phyloP scores from a whole-genome alignment of 1,140 invertebrate species.

The Drosophila orena region DNA sequence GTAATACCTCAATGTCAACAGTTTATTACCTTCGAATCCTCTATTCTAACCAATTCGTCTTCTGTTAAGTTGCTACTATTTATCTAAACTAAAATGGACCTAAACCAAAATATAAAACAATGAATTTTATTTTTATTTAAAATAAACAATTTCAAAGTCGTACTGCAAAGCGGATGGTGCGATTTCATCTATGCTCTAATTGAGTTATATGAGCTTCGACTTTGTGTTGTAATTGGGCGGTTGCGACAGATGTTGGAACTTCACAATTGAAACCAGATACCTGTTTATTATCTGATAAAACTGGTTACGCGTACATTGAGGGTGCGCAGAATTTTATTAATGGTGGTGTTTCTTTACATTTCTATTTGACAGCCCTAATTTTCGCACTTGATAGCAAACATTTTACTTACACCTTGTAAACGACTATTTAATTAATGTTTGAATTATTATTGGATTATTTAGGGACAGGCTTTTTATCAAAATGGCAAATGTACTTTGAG shows the following conservation, averaged over 20 bases:
- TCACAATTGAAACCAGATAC: constrained; percentile 27
- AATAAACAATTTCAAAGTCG: neutral
- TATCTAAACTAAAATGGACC: no score
- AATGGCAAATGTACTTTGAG: no score
- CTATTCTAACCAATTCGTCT: no score
- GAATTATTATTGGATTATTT: no score
- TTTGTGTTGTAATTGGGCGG: constrained; percentile 3
- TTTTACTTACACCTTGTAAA: neutral
- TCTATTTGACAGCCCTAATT: neutral
- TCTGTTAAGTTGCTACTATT: no score
- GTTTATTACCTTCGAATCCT: no score
- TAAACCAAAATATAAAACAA: neutral
- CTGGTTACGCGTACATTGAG: constrained; percentile 7
- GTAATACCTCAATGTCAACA: no score
- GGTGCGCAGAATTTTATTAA: constrained; percentile 1
- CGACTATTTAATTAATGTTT: neutral
- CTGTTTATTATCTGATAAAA: constrained; percentile 22
- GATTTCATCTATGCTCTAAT: neutral
- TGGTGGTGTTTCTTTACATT: constrained; percentile 11
- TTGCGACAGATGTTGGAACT: constrained; percentile 25
- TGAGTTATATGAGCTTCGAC: constrained; percentile 15
- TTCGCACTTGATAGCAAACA: constrained; percentile 10
- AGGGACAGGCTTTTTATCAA: no score
- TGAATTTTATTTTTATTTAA: neutral
- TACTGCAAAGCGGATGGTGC: neutral